These are phyloP conservation scores for Andrena hattorfiana DNA, from an alignment of 2,888 invertebrate genomes.

Conservation along the genomic window DNA sequence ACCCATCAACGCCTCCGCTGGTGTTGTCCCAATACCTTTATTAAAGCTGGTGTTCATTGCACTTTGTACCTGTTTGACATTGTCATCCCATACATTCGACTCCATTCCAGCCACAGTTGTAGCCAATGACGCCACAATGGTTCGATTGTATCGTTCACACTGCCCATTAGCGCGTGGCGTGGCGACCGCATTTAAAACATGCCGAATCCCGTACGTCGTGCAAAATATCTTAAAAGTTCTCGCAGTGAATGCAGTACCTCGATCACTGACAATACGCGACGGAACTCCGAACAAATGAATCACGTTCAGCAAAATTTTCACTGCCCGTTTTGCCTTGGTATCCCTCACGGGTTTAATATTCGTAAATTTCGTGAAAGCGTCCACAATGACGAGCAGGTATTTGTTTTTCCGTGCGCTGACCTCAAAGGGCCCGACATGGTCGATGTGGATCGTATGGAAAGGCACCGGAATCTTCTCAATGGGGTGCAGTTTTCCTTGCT, in stretches of 20 bases:
- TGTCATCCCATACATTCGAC: too few species aligned
- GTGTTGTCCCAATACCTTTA: too few species aligned
- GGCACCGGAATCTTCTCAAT: neutral
- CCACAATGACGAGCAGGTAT: constrained; percentile 8
- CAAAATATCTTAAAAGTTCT: neutral
- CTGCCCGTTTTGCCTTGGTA: neutral
- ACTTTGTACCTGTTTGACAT: too few species aligned
- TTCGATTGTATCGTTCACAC: too few species aligned
- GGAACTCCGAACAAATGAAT: neutral
- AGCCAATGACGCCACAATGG: too few species aligned
- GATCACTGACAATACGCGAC: neutral
- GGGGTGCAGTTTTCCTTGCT: too few species aligned
- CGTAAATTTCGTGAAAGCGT: neutral
- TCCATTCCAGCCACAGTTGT: too few species aligned
- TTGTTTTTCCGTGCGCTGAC: neutral
- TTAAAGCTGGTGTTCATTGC: too few species aligned
- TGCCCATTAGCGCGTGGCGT: too few species aligned
- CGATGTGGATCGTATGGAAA: constrained; percentile 20
- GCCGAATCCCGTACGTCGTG: neutral
- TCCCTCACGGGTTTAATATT: neutral
- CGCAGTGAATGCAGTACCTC: neutral
- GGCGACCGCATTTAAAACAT: neutral
- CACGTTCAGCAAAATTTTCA: neutral
- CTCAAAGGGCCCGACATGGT: constrained; percentile 31
- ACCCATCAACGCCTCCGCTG: too few species aligned